These are phyloP conservation scores for Sebastes matsubarae DNA, from an alignment of 2,797 vertebrate species.

Conservation along the genomic window DNA sequence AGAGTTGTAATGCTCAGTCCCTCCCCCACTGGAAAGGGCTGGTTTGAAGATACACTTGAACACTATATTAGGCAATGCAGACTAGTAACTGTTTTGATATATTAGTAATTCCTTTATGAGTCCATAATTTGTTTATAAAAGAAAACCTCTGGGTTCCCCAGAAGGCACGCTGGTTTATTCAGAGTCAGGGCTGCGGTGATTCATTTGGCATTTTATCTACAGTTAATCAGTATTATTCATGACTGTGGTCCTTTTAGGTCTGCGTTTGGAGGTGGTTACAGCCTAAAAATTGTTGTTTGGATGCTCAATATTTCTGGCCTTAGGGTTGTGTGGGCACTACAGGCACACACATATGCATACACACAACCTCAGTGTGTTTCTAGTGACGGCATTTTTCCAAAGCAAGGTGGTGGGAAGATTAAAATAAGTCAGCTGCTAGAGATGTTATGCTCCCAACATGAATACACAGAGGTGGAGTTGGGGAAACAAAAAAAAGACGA, in stretches of 20 bases:
- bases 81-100: neutral
- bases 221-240: conserved; percentile 40
- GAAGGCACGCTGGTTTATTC: conserved; percentile 6
- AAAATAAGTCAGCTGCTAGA: neutral
- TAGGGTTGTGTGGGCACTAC: conserved; percentile 25
- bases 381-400: conserved; percentile 28
- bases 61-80: neutral
- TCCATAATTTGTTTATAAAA: neutral
- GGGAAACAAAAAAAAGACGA: neutral
- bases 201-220: conserved; percentile 12
- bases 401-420: conserved; percentile 11
- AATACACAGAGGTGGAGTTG: conserved; percentile 13
- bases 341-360: neutral
- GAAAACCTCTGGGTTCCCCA: neutral
- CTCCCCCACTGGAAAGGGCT: conserved; percentile 45
- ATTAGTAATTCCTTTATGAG: neutral
- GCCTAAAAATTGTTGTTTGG: conserved; percentile 28
- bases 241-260: conserved; percentile 20
- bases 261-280: conserved; percentile 6
- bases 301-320: conserved; percentile 32
- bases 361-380: conserved; percentile 5
- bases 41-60: neutral
- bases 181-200: neutral
- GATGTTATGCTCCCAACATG: conserved; percentile 1
- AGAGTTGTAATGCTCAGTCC: conserved; percentile 31